Conservation (phyloP, 2,113 vertebrate genomes). For the Ailuropoda melanoleuca region DNA sequence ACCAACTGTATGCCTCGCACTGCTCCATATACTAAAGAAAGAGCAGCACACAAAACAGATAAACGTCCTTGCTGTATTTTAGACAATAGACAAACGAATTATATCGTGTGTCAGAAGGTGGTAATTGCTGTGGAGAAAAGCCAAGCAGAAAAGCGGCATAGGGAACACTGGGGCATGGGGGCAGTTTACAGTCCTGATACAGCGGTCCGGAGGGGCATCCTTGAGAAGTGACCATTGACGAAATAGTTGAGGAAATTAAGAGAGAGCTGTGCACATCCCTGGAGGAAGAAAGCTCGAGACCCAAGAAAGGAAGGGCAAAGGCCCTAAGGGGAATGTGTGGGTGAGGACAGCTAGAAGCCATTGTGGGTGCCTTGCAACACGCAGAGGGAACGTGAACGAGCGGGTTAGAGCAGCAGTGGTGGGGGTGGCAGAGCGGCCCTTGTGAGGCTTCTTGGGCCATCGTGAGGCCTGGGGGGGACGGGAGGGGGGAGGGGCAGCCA, state of each 20-base stretch:
- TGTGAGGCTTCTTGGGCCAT: background rate
- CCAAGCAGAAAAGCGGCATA: background rate
- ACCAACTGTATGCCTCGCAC: background rate
- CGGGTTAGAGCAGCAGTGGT: background rate
- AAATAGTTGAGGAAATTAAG: background rate
- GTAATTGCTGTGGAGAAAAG: background rate
- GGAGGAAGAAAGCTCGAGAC: background rate
- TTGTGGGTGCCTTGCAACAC: background rate
- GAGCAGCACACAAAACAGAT: background rate
- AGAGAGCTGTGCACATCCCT: background rate
- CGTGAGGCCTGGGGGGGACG: background rate
- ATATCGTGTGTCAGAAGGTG: background rate
- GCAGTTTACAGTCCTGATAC: background rate
- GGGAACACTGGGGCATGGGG: too few species aligned
- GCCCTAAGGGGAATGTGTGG: background rate
- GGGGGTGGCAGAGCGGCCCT: background rate
- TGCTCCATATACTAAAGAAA: background rate
- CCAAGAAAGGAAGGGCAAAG: background rate
- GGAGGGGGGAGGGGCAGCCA: background rate
- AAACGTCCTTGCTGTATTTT: background rate
- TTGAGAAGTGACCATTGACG: background rate
- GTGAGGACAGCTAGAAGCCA: background rate
- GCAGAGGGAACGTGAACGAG: background rate
- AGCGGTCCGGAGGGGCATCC: background rate
- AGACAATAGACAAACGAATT: background rate